Evolutionary conservation across 2,797 vertebrate genomes (phyloP).

Genomic region (Molossus molossus): DNA sequence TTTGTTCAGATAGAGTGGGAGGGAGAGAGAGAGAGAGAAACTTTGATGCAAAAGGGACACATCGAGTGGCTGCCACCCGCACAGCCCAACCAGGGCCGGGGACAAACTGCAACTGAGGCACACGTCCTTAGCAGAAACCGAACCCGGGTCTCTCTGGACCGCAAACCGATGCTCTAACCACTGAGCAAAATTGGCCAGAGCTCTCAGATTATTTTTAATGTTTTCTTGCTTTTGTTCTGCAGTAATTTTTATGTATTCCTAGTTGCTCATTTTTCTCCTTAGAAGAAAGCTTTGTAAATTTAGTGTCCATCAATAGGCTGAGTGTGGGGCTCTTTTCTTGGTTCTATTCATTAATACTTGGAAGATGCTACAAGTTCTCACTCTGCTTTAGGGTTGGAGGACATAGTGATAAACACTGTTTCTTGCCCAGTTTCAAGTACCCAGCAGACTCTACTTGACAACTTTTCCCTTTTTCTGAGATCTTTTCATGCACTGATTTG

Average conservation of each 20-base stretch:
- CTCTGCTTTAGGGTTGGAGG: not conserved
- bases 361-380: not conserved
- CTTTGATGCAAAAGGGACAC: too few species aligned
- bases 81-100: too few species aligned
- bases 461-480: not conserved
- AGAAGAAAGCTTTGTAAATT: not conserved
- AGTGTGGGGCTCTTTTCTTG: not conserved
- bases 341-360: not conserved
- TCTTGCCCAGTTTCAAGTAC: not conserved
- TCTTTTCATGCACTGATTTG: not conserved
- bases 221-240: conserved; percentile 7
- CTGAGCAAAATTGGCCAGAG: too few species aligned
- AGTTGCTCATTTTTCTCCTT: not conserved
- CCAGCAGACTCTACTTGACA: not conserved
- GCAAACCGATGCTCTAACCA: too few species aligned
- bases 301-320: not conserved
- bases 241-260: not conserved
- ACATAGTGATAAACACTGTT: not conserved
- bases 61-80: too few species aligned
- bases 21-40: too few species aligned
- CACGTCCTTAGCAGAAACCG: too few species aligned
- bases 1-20: too few species aligned
- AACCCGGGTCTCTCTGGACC: too few species aligned
- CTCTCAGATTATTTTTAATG: not conserved
- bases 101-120: too few species aligned